Conservation (phyloP, 2,797 vertebrate genomes). For the Spheniscus humboldti region DNA sequence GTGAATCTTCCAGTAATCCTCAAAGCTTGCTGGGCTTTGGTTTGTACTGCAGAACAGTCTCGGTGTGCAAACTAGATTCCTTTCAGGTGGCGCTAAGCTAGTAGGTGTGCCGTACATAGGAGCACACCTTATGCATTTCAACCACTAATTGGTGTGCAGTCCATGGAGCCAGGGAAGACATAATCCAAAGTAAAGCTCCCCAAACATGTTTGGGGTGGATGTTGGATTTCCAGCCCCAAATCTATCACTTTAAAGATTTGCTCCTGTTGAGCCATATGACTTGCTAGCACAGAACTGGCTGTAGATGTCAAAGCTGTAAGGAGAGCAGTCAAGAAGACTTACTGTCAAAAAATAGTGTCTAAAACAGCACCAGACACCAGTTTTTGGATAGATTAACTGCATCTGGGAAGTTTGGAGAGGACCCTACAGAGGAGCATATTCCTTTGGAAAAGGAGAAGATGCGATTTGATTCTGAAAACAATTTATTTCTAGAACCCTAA, state of each 20-base stretch:
- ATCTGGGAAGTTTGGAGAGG: background rate
- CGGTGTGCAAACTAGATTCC: background rate
- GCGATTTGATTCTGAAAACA: background rate
- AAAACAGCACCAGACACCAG: background rate
- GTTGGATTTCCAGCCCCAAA: background rate
- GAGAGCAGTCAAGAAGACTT: background rate
- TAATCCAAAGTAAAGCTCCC: background rate
- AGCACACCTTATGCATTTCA: background rate
- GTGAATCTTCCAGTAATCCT: background rate
- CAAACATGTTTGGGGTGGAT: background rate
- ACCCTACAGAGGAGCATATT: background rate
- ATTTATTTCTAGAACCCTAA: background rate
- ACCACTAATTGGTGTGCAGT: fast-evolving
- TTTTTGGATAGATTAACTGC: background rate
- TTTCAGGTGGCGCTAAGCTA: background rate
- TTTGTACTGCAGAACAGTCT: background rate
- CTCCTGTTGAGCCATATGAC: background rate
- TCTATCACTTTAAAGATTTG: background rate
- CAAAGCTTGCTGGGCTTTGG: background rate
- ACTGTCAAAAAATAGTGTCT: background rate
- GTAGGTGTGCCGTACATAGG: fast-evolving
- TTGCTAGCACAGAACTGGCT: background rate
- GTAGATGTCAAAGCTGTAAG: background rate
- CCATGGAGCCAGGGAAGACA: fast-evolving
- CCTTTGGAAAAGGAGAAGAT: background rate